phyloP scores from a whole-genome alignment of 2,113 vertebrate genomes.

The Phalacrocorax pelagicus region DNA sequence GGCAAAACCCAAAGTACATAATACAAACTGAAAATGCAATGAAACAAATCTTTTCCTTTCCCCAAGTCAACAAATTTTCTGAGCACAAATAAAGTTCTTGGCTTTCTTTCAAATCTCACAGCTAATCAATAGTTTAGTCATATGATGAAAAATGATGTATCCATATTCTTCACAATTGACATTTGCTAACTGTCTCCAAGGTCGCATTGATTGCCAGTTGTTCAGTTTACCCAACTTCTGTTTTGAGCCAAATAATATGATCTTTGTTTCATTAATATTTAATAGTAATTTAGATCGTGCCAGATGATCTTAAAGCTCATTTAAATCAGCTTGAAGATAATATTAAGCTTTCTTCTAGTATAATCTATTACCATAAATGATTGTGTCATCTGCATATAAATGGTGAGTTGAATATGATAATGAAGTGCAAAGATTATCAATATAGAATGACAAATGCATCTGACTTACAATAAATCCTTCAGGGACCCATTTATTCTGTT shows the following conservation, averaged over 20 bases:
- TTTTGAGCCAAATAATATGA: slow-evolving; percentile 73
- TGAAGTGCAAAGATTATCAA: slow-evolving; percentile 75
- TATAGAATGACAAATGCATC: slow-evolving; percentile 71
- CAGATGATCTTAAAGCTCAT: slow-evolving; percentile 81
- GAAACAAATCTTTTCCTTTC: slow-evolving; percentile 46
- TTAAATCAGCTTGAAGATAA: slow-evolving; percentile 80
- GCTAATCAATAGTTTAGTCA: slow-evolving; percentile 51
- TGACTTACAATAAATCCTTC: slow-evolving; percentile 73
- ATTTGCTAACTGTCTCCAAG: slow-evolving; percentile 59
- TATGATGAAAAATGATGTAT: slow-evolving; percentile 15
- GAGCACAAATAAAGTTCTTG: slow-evolving; percentile 45
- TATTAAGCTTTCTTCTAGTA: slow-evolving; percentile 76
- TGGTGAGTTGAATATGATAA: slow-evolving; percentile 68
- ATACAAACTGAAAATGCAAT: slow-evolving; percentile 30
- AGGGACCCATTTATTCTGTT: slow-evolving; percentile 57
- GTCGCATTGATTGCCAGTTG: slow-evolving; percentile 57
- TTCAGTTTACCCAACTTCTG: slow-evolving; percentile 64
- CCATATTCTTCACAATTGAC: slow-evolving; percentile 36
- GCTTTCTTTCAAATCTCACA: slow-evolving; percentile 47
- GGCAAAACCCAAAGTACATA: slow-evolving; percentile 52
- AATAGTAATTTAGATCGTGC: slow-evolving; percentile 79
- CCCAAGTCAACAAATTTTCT: slow-evolving; percentile 37
- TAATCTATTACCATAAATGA: slow-evolving; percentile 77
- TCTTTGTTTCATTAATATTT: slow-evolving; percentile 84
- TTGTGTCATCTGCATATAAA: slow-evolving; percentile 79